These are phyloP conservation scores for Trichosurus vulpecula DNA, from an alignment of 2,797 vertebrate species.

Conservation along the genomic window DNA sequence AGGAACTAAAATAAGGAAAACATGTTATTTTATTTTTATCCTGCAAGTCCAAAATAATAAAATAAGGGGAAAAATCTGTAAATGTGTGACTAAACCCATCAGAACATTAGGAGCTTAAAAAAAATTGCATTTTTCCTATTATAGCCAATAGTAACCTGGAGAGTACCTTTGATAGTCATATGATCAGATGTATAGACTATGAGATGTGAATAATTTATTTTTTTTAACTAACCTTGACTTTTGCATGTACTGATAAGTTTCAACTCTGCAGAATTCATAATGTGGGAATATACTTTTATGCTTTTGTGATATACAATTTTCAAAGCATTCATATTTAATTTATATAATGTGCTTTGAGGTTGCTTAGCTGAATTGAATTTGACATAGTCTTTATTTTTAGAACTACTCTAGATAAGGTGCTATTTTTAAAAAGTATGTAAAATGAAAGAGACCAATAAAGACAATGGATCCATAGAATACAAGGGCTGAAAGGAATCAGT, in stretches of 20 bases:
- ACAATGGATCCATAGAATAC: neutral
- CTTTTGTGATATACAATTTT: slow-evolving; percentile 60
- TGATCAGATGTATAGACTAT: slow-evolving; percentile 60
- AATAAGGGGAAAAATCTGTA: slow-evolving; percentile 64
- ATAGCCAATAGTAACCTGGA: slow-evolving; percentile 36
- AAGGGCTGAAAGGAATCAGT: slow-evolving; percentile 37
- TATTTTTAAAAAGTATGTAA: slow-evolving; percentile 46
- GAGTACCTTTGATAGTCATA: slow-evolving; percentile 72
- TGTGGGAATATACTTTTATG: slow-evolving; percentile 59
- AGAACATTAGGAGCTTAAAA: slow-evolving; percentile 56
- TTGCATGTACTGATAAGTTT: slow-evolving; percentile 64
- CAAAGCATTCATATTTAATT: slow-evolving; percentile 70
- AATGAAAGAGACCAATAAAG: slow-evolving; percentile 44
- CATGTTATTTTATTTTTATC: slow-evolving; percentile 76
- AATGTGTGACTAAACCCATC: slow-evolving; percentile 64
- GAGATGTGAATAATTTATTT: slow-evolving; percentile 75
- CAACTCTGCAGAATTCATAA: slow-evolving; percentile 58
- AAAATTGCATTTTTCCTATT: slow-evolving; percentile 62
- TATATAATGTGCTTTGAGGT: slow-evolving; percentile 65
- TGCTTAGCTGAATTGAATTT: slow-evolving; percentile 59
- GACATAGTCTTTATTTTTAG: slow-evolving; percentile 58
- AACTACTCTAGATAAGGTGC: slow-evolving; percentile 51
- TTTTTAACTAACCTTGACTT: slow-evolving; percentile 65
- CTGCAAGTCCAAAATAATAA: slow-evolving; percentile 70
- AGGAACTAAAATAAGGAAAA: slow-evolving; percentile 71